Evolutionary conservation across 2,888 invertebrate species (phyloP).

Genomic region (Meliscaeva auricollis): DNA sequence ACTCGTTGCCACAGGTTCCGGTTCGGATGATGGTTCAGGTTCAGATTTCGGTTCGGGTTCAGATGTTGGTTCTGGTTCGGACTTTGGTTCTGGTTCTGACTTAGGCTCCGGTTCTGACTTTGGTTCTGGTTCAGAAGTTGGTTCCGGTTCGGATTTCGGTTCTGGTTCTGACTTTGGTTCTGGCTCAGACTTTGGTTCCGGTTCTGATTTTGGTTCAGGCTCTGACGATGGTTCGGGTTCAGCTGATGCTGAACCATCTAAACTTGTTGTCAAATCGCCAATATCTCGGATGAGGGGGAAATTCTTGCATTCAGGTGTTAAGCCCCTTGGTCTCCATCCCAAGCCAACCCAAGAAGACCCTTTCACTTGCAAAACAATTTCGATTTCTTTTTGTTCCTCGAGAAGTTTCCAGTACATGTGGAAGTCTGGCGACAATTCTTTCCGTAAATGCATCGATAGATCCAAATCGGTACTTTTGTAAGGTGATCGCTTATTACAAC

Average conservation of each 20-base stretch:
- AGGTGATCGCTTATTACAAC: constrained; percentile 92
- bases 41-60: constrained; percentile 85
- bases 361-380: constrained; percentile 94
- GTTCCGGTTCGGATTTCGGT: constrained; percentile 81
- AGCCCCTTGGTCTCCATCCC: constrained; percentile 94
- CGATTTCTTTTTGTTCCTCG: constrained; percentile 93
- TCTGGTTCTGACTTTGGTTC: constrained; percentile 81
- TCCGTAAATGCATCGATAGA: constrained; percentile 88
- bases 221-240: constrained; percentile 82
- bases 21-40: constrained; percentile 84
- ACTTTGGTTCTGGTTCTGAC: constrained; percentile 85
- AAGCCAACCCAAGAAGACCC: constrained; percentile 93
- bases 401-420: constrained; percentile 94
- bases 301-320: constrained; percentile 91
- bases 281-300: constrained; percentile 88
- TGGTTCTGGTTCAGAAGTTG: constrained; percentile 81
- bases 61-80: constrained; percentile 83
- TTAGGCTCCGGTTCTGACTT: constrained; percentile 84
- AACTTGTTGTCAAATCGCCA: constrained; percentile 79
- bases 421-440: constrained; percentile 90
- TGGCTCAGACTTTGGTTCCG: constrained; percentile 79
- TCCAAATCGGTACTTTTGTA: constrained; percentile 90
- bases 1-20: constrained; percentile 83
- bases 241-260: constrained; percentile 80
- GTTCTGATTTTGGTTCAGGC: constrained; percentile 83